phyloP scores from a whole-genome alignment of 1,140 invertebrate species.

The Polyergus mexicanus region DNA sequence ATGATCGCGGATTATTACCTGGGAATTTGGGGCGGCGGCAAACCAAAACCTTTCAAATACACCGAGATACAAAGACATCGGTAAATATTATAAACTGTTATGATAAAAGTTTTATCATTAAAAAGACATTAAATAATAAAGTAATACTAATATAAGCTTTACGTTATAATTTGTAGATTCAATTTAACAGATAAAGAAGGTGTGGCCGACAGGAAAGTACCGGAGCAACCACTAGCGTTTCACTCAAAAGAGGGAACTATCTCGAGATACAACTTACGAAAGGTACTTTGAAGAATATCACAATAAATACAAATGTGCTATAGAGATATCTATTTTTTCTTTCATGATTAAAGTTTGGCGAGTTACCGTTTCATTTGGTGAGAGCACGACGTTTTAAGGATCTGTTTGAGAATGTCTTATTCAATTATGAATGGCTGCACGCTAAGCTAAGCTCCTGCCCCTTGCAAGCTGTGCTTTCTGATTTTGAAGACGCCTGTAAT shows the following conservation, averaged over 20 bases:
- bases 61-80: conserved; percentile 98
- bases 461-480: conserved; percentile 96
- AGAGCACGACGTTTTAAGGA: conserved; percentile 96
- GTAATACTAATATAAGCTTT: background rate
- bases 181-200: conserved; percentile 96
- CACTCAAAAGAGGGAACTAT: conserved; percentile 95
- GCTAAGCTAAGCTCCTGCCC: conserved; percentile 98
- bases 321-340: background rate
- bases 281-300: conserved; percentile 87
- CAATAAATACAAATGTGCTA: conserved; percentile 14
- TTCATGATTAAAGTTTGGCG: conserved; percentile 91
- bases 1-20: conserved; percentile 99
- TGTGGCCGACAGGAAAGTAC: conserved; percentile 97
- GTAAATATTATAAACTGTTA: conserved; percentile 80
- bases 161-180: conserved; percentile 87
- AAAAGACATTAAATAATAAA: background rate
- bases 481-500: conserved; percentile 97
- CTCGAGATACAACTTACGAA: conserved; percentile 95
- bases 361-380: conserved; percentile 97
- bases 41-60: conserved; percentile 98
- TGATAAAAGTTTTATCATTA: background rate
- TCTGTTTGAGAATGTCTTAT: conserved; percentile 97
- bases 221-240: conserved; percentile 97
- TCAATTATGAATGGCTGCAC: conserved; percentile 99
- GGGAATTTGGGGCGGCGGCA: conserved; percentile 97